A percentile compares a stretch with the other conserved stretches of the same genome.
phyloP scores from a whole-genome alignment of 2,113 vertebrate species.

The Hyla sarda region DNA sequence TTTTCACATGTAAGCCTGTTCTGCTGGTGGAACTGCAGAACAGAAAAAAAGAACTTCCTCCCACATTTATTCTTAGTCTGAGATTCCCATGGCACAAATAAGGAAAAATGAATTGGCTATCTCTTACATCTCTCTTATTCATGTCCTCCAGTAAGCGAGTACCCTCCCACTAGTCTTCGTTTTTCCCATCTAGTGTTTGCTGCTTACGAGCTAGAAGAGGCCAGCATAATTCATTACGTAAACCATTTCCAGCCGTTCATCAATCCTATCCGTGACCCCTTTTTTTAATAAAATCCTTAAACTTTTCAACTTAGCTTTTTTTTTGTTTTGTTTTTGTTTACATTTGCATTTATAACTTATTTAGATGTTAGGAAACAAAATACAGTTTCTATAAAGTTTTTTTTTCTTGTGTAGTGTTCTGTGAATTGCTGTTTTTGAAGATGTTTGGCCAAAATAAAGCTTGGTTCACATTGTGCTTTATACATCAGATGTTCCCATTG shows the following conservation, averaged over 20 bases:
- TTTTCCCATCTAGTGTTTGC: constrained; percentile 32
- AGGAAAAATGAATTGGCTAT: constrained; percentile 78
- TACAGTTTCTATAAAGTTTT: not conserved
- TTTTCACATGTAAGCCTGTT: not conserved
- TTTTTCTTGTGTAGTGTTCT: not conserved
- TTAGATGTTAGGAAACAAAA: not conserved
- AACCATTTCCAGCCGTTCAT: not conserved
- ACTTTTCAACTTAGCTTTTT: not conserved
- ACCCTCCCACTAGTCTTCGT: constrained; percentile 63
- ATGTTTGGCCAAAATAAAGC: too few species aligned
- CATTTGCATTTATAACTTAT: not conserved
- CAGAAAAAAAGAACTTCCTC: constrained; percentile 62
- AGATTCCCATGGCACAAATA: constrained; percentile 76
- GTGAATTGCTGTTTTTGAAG: not conserved
- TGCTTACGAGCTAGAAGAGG: not conserved
- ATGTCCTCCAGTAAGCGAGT: constrained; percentile 75
- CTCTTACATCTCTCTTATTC: constrained; percentile 75
- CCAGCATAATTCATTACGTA: not conserved
- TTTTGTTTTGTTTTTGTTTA: not conserved
- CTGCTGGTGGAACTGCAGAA: not conserved
- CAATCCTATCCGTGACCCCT: not conserved
- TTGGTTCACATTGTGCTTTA: too few species aligned
- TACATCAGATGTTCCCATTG: too few species aligned
- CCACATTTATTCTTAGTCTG: constrained; percentile 78
- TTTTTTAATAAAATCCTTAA: not conserved